Evolutionary conservation across 2,113 vertebrate species (phyloP).

Genomic region (Leucosticte australis): DNA sequence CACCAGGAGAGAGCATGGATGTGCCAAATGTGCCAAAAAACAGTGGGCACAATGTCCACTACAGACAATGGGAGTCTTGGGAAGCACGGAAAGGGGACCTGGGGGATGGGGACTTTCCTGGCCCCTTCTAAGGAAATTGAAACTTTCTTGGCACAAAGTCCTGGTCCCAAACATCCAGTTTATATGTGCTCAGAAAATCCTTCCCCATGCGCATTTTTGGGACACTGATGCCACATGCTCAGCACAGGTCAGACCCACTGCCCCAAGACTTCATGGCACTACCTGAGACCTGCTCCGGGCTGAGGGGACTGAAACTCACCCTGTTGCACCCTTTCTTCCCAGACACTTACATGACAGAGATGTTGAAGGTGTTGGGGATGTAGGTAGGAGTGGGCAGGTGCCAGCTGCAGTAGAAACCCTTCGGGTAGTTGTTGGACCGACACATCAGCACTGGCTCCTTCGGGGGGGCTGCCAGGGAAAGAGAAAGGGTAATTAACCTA

Average conservation of each 20-base stretch:
- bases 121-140: background rate
- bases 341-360: slow-evolving; percentile 90
- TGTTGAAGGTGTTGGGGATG: slow-evolving; percentile 91
- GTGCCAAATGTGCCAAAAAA: fast-evolving
- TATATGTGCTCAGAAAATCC: background rate
- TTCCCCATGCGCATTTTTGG: background rate
- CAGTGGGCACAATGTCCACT: fast-evolving
- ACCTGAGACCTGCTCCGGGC: background rate
- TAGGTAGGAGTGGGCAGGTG: slow-evolving; percentile 85
- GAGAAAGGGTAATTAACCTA: background rate
- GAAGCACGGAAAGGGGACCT: background rate
- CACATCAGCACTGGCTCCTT: slow-evolving; percentile 87
- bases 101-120: background rate
- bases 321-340: background rate
- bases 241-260: background rate
- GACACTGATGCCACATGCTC: background rate
- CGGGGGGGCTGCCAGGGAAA: slow-evolving; percentile 76
- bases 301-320: background rate
- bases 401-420: slow-evolving; percentile 98
- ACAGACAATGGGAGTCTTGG: background rate
- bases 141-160: background rate
- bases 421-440: slow-evolving; percentile 95
- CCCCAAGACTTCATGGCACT: background rate
- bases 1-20: fast-evolving
- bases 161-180: background rate